Base-by-base conservation (phyloP, 2,888 invertebrate genomes). In the Trichopoda pennipes region DNA sequence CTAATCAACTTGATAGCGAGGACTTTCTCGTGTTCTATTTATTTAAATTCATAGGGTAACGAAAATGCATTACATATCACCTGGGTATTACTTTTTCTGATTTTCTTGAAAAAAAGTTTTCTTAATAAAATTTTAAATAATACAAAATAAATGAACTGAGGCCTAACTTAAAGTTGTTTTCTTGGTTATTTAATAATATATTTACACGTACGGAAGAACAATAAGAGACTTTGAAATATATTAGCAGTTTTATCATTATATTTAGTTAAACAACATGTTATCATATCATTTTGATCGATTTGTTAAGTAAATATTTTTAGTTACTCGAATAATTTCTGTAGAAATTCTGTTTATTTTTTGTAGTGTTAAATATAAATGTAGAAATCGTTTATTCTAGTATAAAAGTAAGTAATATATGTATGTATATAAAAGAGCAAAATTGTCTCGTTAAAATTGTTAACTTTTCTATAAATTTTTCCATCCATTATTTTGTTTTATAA, bases 151-250 rank as follows among this genome's bases (percentile, higher is more conserved):
- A n/a, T n/a, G n/a, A n/a, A n/a, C n/a, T n/a, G n/a, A n/a, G n/a
- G n/a, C n/a, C n/a, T n/a, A n/a, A n/a, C n/a, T n/a, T n/a, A n/a
- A n/a, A n/a, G n/a, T n/a, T n/a, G n/a, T n/a, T n/a, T n/a, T n/a
- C n/a, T n/a, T n/a, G n/a, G n/a, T n/a, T n/a, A n/a, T n/a, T n/a
- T n/a, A n/a, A n/a, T 28, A 6, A 28, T 28, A 49, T 19, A 53
- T 28, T 42, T 23, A 38, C 12, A 12, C 38, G 10, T 38, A 38
- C 12, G 12, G 12, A 38, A 38, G 2, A 12, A 38, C 12, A 61
- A 72, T 79, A 78, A 82, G 82, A 81, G 81, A 79, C 66, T 82
- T 75, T 64, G 38, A 64, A 75, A 42, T 66, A 78, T 72, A 78
- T 79, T 82, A 82, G 42, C 78, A 78, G 74, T 60, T 82, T 47